Conservation (phyloP, 2,797 vertebrate genomes). For the Dipus sagitta region DNA sequence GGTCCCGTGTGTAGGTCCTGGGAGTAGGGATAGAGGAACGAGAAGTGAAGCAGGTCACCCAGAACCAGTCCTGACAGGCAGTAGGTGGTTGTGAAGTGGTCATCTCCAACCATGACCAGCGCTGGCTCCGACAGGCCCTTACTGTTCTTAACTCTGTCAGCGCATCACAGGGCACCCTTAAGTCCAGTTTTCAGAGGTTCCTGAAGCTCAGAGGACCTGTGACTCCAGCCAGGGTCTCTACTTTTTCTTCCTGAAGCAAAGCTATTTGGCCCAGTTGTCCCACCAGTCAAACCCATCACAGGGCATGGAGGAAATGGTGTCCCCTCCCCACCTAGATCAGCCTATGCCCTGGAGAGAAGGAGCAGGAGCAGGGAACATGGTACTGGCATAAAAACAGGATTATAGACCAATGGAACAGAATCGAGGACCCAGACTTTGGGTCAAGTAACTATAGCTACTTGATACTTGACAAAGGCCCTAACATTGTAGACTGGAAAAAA, state of each 20-base stretch:
- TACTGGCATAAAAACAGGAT: no score
- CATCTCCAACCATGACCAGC: not conserved
- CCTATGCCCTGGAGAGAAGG: no score
- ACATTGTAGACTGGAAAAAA: no score
- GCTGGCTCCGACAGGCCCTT: not conserved
- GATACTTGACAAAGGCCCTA: no score
- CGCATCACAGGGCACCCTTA: fast-evolving
- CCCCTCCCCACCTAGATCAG: not conserved
- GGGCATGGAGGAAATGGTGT: not conserved
- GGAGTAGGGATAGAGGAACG: not conserved
- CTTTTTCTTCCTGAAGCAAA: not conserved
- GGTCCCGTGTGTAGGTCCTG: no score
- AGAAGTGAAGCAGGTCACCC: no score
- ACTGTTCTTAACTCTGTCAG: not conserved
- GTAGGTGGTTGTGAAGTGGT: no score
- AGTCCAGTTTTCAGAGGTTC: not conserved
- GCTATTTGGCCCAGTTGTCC: no score
- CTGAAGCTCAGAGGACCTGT: not conserved
- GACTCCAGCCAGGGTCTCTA: not conserved
- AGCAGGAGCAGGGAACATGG: not conserved
- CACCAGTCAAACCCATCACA: not conserved
- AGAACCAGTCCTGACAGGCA: not conserved
- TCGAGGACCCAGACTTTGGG: no score
- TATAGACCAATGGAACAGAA: no score
- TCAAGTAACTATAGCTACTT: no score